These are phyloP conservation scores for Alces alces DNA, from an alignment of 2,113 vertebrate genomes.

Conservation along the genomic window DNA sequence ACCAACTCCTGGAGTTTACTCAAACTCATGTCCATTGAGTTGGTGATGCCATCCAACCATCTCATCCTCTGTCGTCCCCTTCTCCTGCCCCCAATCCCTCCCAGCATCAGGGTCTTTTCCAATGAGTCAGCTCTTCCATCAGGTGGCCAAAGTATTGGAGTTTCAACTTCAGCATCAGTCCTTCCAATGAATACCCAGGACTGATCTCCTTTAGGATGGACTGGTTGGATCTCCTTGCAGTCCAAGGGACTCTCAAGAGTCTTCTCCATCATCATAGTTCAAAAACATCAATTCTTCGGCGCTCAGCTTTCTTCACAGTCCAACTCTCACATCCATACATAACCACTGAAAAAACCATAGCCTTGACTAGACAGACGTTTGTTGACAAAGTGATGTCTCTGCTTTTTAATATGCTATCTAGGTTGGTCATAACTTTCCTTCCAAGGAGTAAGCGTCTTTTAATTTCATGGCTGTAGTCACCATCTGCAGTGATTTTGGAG, in stretches of 20 bases:
- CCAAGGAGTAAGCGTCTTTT: background rate
- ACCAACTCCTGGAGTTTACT: background rate
- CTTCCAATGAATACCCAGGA: background rate
- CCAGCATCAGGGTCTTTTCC: background rate
- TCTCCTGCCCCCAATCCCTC: background rate
- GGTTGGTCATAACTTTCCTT: background rate
- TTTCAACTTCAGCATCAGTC: background rate
- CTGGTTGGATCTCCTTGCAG: background rate
- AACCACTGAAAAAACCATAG: background rate
- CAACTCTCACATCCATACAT: background rate
- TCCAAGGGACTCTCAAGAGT: background rate
- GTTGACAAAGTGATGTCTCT: background rate
- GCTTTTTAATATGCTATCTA: fast-evolving
- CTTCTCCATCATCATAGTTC: background rate
- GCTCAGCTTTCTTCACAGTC: background rate
- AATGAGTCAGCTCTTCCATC: background rate
- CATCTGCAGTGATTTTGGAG: background rate
- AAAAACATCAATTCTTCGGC: fast-evolving
- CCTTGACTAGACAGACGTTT: background rate
- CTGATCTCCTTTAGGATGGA: background rate
- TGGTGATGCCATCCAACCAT: background rate
- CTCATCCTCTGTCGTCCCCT: background rate
- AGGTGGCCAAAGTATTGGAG: background rate
- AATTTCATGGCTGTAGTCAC: background rate
- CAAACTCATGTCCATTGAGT: background rate